Evolutionary conservation across 2,113 vertebrate genomes (phyloP).

Genomic region (Leptobrachium ailaonicum): DNA sequence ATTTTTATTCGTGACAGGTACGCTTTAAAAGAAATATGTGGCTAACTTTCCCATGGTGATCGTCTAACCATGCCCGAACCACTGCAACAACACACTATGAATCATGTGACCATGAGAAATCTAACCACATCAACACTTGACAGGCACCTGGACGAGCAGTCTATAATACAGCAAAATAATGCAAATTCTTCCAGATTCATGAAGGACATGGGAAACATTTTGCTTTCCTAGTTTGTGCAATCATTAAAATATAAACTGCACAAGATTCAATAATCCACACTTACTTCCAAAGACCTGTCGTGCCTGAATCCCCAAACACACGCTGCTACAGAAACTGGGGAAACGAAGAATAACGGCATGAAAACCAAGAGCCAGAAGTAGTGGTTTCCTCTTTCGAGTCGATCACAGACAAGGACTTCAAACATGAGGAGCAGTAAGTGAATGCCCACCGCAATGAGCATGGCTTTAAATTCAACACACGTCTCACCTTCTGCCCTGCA

Average conservation of each 20-base stretch:
- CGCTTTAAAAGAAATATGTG: no score
- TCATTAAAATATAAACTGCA: background rate
- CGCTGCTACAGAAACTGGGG: constrained; percentile 93
- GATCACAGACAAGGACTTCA: constrained; percentile 94
- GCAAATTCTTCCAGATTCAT: background rate
- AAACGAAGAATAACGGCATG: constrained; percentile 97
- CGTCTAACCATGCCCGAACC: no score
- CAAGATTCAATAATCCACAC: background rate
- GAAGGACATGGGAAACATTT: background rate
- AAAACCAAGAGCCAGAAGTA: constrained; percentile 94
- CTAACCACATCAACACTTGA: no score
- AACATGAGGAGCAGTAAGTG: constrained; percentile 94
- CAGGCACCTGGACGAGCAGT: no score
- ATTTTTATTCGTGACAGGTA: no score
- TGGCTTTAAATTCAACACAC: constrained; percentile 96
- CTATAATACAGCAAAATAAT: background rate
- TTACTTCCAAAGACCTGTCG: constrained; percentile 93
- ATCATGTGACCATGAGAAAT: no score
- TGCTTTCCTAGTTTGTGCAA: background rate
- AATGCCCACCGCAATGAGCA: constrained; percentile 96
- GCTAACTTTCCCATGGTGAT: no score
- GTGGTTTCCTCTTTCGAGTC: constrained; percentile 84
- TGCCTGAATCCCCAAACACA: constrained; percentile 98
- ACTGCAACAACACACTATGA: no score
- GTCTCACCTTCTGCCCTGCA: constrained; percentile 94